Conservation (phyloP, 2,888 invertebrate genomes). For the Leucophora obtusa region DNA sequence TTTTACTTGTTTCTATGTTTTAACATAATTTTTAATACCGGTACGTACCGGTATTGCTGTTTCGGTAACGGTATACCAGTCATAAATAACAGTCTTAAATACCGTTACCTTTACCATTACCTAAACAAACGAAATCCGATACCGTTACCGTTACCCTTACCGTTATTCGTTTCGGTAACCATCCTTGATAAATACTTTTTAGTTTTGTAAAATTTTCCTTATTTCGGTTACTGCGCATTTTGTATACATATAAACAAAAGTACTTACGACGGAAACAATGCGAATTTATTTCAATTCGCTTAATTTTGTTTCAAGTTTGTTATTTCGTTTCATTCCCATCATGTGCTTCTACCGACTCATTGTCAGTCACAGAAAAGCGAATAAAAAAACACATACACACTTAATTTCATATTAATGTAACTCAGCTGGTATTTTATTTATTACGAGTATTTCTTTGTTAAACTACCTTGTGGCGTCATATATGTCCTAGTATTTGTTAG, state of each 20-base stretch:
- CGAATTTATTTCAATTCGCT: slow-evolving; percentile 32
- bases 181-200: no score
- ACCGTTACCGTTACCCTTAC: no score
- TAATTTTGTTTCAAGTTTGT: slow-evolving; percentile 9
- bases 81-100: no score
- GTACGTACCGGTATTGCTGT: no score
- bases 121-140: no score
- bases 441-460: slow-evolving; percentile 12
- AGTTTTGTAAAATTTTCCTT: not conserved
- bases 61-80: no score
- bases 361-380: not conserved
- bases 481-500: slow-evolving; percentile 38
- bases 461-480: slow-evolving; percentile 50
- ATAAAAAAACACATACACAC: not conserved
- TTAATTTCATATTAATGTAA: not conserved
- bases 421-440: slow-evolving; percentile 18
- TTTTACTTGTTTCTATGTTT: no score
- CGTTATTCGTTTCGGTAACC: no score
- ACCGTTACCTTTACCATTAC: no score
- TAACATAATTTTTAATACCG: no score
- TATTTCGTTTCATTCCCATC: slow-evolving; percentile 33
- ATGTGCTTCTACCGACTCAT: slow-evolving; percentile 12
- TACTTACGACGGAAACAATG: slow-evolving; percentile 38
- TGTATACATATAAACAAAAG: not conserved
- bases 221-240: slow-evolving; percentile 43